These are phyloP conservation scores for Perognathus longimembris DNA, from an alignment of 2,113 vertebrate species.

Conservation along the genomic window DNA sequence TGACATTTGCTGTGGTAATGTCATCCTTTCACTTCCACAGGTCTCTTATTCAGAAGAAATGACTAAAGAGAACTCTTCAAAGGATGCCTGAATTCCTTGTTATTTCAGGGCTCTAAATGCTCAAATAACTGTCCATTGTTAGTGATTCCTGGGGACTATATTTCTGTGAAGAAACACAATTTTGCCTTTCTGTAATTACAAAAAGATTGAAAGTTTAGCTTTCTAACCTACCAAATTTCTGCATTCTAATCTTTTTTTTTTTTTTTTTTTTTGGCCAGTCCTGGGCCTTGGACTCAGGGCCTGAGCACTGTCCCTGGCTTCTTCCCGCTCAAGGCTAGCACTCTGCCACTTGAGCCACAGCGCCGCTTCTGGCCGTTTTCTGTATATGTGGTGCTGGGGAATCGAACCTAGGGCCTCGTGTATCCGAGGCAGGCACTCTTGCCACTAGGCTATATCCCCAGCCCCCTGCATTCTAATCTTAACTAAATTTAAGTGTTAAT, in stretches of 20 bases:
- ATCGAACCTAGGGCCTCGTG: no score
- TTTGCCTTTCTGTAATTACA: constrained; percentile 27
- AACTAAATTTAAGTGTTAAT: not conserved
- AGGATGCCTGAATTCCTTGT: constrained; percentile 81
- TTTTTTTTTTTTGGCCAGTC: no score
- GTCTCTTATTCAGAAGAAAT: constrained; percentile 98
- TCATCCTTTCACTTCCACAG: constrained; percentile 98
- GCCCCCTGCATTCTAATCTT: not conserved
- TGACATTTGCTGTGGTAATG: constrained; percentile 96
- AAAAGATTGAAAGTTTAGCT: not conserved
- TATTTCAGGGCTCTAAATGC: constrained; percentile 83
- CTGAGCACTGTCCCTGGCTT: no score
- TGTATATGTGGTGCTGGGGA: no score
- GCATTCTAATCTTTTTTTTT: not conserved
- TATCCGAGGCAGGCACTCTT: no score
- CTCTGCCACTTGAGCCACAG: no score
- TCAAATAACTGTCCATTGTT: not conserved
- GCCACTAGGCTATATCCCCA: no score
- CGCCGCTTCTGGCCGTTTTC: no score
- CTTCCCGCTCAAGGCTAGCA: no score
- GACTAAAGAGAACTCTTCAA: constrained; percentile 98
- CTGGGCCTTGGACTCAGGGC: no score
- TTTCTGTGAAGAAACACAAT: not conserved
- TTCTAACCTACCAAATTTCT: not conserved
- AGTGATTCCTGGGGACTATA: not conserved